Evolutionary conservation across 2,113 vertebrate species (phyloP).

Genomic region (Semnornis frantzii): DNA sequence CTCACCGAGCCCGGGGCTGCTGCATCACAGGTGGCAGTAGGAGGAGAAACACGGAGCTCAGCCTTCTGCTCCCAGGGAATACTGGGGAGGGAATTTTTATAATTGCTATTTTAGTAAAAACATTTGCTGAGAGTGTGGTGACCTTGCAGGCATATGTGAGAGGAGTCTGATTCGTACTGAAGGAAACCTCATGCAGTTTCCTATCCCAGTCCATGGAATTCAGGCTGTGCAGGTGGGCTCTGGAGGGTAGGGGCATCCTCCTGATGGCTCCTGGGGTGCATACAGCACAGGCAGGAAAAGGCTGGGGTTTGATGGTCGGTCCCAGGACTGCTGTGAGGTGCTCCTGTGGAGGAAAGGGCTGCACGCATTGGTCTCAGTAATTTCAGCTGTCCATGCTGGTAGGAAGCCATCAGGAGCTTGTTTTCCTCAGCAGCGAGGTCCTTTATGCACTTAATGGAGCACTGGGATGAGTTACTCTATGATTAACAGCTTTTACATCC

Average conservation of each 20-base stretch:
- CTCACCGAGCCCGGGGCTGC: not conserved
- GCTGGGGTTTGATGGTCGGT: not conserved
- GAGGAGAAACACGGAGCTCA: not conserved
- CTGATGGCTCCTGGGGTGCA: rapidly evolving
- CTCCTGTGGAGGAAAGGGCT: not conserved
- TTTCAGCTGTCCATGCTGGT: not conserved
- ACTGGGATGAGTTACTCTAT: not conserved
- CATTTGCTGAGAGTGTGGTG: no score
- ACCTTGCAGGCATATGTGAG: not conserved
- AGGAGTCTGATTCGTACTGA: not conserved
- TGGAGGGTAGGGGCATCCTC: not conserved
- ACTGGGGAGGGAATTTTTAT: not conserved
- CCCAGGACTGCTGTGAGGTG: rapidly evolving
- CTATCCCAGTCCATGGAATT: rapidly evolving
- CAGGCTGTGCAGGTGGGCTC: rapidly evolving
- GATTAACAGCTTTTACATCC: conserved; percentile 11
- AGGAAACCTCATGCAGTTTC: not conserved
- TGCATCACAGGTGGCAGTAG: not conserved
- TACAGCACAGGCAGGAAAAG: not conserved
- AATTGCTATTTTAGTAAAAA: not conserved
- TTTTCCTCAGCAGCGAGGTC: not conserved
- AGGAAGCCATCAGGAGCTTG: not conserved
- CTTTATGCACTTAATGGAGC: not conserved
- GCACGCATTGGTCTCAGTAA: not conserved
- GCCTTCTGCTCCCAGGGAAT: not conserved